A percentile compares a stretch with the other conserved stretches of the same genome.
Conservation (phyloP, 2,797 vertebrate genomes). For the Cheirogaleus major region DNA sequence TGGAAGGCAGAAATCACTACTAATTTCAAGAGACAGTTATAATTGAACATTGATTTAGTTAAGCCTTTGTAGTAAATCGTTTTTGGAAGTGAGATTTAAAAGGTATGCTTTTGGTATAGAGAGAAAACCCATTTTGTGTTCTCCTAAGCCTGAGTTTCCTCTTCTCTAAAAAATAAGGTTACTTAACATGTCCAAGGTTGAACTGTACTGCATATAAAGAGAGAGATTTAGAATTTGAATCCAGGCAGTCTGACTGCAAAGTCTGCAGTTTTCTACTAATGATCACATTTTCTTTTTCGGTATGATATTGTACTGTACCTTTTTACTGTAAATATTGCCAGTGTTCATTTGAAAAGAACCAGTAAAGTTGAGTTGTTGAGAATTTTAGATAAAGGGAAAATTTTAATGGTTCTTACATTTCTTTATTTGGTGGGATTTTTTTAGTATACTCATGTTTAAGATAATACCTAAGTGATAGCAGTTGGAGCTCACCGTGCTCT, state of each 20-base stretch:
- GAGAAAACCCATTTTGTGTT: background rate
- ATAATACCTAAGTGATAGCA: background rate
- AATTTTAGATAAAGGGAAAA: background rate
- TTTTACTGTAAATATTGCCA: background rate
- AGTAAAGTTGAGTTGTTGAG: background rate
- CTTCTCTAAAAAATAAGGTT: background rate
- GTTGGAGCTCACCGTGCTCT: background rate
- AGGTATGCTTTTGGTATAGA: background rate
- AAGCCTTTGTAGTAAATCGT: background rate
- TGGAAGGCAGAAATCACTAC: background rate
- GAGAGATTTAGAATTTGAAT: background rate
- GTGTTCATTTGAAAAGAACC: background rate
- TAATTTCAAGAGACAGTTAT: background rate
- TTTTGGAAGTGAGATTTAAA: background rate
- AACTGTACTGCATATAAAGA: background rate
- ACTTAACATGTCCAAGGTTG: background rate
- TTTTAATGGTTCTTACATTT: background rate
- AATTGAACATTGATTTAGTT: background rate
- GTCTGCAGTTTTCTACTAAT: background rate
- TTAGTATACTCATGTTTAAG: background rate
- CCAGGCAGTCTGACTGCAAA: background rate
- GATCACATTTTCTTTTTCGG: background rate
- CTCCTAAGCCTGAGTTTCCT: background rate
- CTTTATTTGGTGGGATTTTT: background rate
- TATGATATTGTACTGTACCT: background rate